Base-by-base conservation (phyloP, 2,113 vertebrate species). In the Ceyx cyanopectus region DNA sequence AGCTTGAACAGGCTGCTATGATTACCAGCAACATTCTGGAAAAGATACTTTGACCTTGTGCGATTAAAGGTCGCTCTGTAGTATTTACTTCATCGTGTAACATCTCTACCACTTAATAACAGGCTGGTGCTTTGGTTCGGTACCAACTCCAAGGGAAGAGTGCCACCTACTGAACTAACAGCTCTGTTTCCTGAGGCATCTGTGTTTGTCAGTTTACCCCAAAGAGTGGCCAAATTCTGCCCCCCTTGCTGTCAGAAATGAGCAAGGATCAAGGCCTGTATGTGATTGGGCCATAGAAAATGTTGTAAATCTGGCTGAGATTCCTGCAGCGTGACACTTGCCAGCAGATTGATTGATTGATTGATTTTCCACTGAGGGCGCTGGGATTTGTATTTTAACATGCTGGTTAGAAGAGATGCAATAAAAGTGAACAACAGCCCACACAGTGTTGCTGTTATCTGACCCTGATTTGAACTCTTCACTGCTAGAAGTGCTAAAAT, bases 141-240 rank as follows among this genome's bases (percentile, higher is more conserved):
- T 5, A 80, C 62, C 58, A 96, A 90, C 81, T 95, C 81, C 92
- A 91, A 58, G 96, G 81, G 92, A 92, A 95, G 94, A 94, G 84
- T 96, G 96, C 95, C 96, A 96, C 81, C 96, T 96, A 85, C 94
- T 95, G 96, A 87, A 70, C 43, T 73, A 37, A 74, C 1, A 8
- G 2, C n/a, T 84, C 48, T 54, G 22, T 37, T 54, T 63, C 70
- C 58, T 69, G 26, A 21, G 48, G 77, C 48, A 65, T 70, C 63
- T 60, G 48, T 10, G 23, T 77, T 69, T n/a, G n/a, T n/a, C 43
- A 11, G 2, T 57, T 21, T 21, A 11, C 46, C 56, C 54, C 46
- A 50, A 62, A 19, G 10, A 58, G 17, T 5, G 43, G 22, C 27
- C 54, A 77, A 60, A 51, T 62, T 51, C 63, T 37, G 20, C 34